Conservation (phyloP, 2,797 vertebrate genomes). For the Falco biarmicus region DNA sequence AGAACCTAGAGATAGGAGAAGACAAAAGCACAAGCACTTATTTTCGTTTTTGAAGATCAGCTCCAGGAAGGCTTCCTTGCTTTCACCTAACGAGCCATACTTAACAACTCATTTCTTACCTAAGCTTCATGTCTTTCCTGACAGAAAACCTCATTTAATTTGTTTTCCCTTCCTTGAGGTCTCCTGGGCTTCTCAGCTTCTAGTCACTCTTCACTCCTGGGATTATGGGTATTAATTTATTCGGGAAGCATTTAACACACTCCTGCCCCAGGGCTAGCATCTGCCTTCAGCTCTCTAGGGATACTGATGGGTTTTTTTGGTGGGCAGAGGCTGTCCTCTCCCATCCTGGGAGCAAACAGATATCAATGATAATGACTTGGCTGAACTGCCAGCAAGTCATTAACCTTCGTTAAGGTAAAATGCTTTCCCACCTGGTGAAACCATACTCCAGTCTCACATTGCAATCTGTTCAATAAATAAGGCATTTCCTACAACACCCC, state of each 20-base stretch:
- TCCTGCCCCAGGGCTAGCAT: conserved; percentile 52
- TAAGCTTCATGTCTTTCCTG: not conserved
- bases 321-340: not conserved
- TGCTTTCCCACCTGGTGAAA: not conserved
- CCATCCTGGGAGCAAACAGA: not conserved
- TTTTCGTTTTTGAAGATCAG: not conserved
- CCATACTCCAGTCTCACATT: not conserved
- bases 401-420: conserved; percentile 21
- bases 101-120: not conserved
- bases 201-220: not conserved
- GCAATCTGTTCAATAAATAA: not conserved
- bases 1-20: not conserved
- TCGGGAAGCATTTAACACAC: not conserved
- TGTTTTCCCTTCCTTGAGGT: not conserved
- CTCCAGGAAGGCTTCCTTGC: not conserved
- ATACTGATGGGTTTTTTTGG: not conserved
- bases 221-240: not conserved
- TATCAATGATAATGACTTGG: not conserved
- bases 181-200: not conserved
- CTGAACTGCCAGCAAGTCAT: conserved; percentile 5
- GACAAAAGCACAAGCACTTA: conserved; percentile 2
- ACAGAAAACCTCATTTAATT: conserved; percentile 2
- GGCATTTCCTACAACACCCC: not conserved
- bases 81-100: not conserved
- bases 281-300: not conserved